Evolutionary conservation across 1,140 invertebrate species (phyloP).

Genomic region (Drosophila bifasciata): DNA sequence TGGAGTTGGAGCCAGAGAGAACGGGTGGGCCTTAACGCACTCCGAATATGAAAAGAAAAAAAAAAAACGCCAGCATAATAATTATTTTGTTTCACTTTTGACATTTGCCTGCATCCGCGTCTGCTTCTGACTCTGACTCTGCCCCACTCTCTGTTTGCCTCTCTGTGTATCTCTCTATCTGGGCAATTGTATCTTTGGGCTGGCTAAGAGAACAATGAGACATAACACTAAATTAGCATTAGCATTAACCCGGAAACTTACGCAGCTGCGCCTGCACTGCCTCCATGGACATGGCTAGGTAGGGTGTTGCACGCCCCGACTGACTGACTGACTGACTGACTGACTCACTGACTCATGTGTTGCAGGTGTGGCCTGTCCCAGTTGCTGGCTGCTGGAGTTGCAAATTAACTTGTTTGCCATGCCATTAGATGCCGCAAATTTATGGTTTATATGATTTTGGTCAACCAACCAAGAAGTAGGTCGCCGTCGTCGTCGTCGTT

Average conservation of each 20-base stretch:
- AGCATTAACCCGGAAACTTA: conserved; percentile 77
- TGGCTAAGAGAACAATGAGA: conserved; percentile 63
- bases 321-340: conserved; percentile 1
- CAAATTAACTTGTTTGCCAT: conserved; percentile 73
- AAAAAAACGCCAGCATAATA: conserved; percentile 39
- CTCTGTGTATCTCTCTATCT: conserved; percentile 33
- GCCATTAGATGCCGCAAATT: conserved; percentile 71
- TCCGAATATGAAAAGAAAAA: conserved; percentile 9
- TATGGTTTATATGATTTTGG: conserved; percentile 71
- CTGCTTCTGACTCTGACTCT: too few species aligned
- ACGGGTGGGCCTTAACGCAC: conserved; percentile 5
- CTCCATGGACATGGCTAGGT: conserved; percentile 44
- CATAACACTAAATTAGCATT: conserved; percentile 67
- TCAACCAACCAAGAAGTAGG: conserved; percentile 56
- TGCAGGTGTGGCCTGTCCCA: conserved; percentile 34
- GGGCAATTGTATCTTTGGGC: conserved; percentile 51
- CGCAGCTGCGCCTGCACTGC: conserved; percentile 38
- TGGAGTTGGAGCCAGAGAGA: background rate
- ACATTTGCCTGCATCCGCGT: conserved; percentile 61
- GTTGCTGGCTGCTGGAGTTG: conserved; percentile 50
- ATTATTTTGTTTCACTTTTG: conserved; percentile 72
- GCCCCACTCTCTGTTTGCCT: background rate
- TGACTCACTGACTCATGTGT: too few species aligned
- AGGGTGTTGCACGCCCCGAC: conserved; percentile 57
- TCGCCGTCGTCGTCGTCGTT: conserved; percentile 30